Conservation (phyloP, 2,113 vertebrate species). For the Natator depressus region DNA sequence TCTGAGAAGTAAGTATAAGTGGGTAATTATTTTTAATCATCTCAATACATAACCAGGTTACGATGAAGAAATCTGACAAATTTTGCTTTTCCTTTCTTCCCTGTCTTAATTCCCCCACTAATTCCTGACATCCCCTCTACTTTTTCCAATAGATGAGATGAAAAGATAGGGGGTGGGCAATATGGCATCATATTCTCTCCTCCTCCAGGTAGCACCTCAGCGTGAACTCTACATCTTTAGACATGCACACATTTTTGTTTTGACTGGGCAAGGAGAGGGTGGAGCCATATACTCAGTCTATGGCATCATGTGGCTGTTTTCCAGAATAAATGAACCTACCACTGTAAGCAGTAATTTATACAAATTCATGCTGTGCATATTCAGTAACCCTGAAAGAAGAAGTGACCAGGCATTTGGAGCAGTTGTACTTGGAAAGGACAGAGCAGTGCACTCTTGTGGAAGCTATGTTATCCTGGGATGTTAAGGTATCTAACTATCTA, state of each 20-base stretch:
- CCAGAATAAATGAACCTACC: not conserved
- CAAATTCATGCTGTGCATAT: not conserved
- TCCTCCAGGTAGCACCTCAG: not conserved
- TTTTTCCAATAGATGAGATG: not conserved
- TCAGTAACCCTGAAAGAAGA: not conserved
- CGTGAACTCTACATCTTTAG: not conserved
- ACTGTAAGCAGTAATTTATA: not conserved
- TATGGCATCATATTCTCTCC: not conserved
- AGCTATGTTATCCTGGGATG: not conserved
- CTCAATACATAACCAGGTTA: not conserved
- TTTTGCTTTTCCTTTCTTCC: not conserved
- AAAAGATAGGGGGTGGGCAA: not conserved
- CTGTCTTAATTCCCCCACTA: not conserved
- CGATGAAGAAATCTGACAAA: not conserved
- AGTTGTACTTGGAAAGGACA: not conserved
- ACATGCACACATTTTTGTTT: not conserved
- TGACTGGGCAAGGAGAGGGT: not conserved
- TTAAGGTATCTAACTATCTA: not conserved
- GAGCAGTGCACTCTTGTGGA: not conserved
- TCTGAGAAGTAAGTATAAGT: not conserved
- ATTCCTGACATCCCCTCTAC: not conserved
- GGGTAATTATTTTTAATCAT: not conserved
- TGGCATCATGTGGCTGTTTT: not conserved
- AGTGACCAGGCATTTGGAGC: not conserved
- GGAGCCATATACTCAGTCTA: not conserved